Percentiles rank a stretch among this genome's conserved stretches.
Conservation (phyloP, 1,140 invertebrate species). For the Leucophenga varia region DNA sequence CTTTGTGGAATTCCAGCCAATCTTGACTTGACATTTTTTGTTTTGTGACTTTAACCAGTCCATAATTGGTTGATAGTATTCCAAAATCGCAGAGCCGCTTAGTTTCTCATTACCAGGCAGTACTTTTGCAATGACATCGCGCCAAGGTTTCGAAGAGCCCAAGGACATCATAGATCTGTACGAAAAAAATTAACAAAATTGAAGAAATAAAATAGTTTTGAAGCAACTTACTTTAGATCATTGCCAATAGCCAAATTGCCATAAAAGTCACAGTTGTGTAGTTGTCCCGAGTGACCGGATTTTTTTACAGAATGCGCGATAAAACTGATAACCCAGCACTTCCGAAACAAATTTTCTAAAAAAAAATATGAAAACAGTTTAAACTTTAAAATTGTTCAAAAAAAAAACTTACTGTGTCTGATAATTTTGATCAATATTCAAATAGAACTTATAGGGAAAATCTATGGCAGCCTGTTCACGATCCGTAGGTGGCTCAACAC, state of each 20-base stretch:
- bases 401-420: slow-evolving; percentile 38
- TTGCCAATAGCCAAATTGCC: slow-evolving; percentile 56
- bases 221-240: slow-evolving; percentile 39
- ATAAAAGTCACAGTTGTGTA: slow-evolving; percentile 66
- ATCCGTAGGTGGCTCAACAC: slow-evolving; percentile 61
- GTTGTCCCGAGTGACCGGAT: slow-evolving; percentile 58
- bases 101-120: slow-evolving; percentile 60
- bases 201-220: neutral
- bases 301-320: slow-evolving; percentile 63
- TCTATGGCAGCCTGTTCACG: slow-evolving; percentile 64
- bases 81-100: slow-evolving; percentile 49
- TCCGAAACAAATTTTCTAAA: slow-evolving; percentile 49
- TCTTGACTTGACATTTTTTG: slow-evolving; percentile 29
- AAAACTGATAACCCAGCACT: slow-evolving; percentile 58
- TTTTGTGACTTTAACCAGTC: slow-evolving; percentile 51
- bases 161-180: slow-evolving; percentile 59
- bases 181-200: neutral
- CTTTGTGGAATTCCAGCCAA: slow-evolving; percentile 40
- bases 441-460: slow-evolving; percentile 58
- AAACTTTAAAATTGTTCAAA: too few species aligned
- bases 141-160: slow-evolving; percentile 64
- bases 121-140: slow-evolving; percentile 58
- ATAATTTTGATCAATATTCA: slow-evolving; percentile 43
- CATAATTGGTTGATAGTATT: slow-evolving; percentile 55
- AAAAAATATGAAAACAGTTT: neutral